These are phyloP conservation scores for Megaceryle maxima DNA, from an alignment of 2,113 vertebrate species.

Conservation along the genomic window DNA sequence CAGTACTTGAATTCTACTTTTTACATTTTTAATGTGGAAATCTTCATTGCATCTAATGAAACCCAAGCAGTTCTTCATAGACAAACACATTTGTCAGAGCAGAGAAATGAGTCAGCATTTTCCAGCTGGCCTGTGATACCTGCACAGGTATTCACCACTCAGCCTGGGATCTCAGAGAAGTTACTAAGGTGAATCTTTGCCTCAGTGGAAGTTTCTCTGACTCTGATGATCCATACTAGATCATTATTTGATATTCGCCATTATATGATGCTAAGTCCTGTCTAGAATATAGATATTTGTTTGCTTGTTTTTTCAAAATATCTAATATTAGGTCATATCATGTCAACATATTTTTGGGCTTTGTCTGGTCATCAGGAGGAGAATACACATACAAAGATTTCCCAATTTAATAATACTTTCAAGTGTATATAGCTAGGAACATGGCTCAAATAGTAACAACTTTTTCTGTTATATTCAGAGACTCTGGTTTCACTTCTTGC, in stretches of 20 bases:
- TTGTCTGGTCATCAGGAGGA: not conserved
- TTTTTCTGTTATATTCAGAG: not conserved
- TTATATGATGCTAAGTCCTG: not conserved
- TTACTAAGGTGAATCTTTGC: not conserved
- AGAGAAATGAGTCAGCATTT: not conserved
- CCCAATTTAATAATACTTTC: not conserved
- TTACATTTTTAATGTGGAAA: not conserved
- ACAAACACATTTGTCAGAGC: not conserved
- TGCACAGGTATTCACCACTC: not conserved
- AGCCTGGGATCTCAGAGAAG: not conserved
- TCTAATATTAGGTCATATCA: not conserved
- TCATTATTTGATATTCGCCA: not conserved
- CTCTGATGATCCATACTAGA: accelerated
- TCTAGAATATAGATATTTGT: not conserved
- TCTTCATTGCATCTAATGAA: not conserved
- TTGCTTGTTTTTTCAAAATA: not conserved
- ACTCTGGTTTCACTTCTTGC: not conserved
- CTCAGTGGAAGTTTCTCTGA: not conserved
- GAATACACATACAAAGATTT: not conserved
- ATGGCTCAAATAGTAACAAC: not conserved
- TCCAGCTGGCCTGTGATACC: not conserved
- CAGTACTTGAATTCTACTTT: not conserved
- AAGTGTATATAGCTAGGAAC: not conserved
- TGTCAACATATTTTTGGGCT: not conserved
- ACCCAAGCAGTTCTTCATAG: not conserved